Evolutionary conservation across 1,140 invertebrate species (phyloP).

Genomic region (Zaprionus ghesquierei): DNA sequence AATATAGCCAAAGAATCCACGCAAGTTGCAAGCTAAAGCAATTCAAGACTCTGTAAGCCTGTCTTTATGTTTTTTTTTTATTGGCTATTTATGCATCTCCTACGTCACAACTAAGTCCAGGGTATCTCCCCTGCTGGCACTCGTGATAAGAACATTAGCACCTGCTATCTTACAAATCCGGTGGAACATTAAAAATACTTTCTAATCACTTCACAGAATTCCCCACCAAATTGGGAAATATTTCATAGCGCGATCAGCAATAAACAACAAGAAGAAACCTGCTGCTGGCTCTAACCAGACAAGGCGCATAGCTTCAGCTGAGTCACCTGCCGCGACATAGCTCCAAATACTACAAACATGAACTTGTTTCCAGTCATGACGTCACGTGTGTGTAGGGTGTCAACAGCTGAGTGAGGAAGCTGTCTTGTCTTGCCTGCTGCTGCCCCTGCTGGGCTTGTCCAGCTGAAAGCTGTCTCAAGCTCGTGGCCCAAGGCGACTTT

Average conservation of each 20-base stretch:
- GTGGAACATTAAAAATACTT: neutral
- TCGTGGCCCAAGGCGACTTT: slow-evolving; percentile 2
- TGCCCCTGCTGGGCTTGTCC: neutral
- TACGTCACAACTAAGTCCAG: neutral
- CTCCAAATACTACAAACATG: slow-evolving; percentile 8
- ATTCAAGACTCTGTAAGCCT: neutral
- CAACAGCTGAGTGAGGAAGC: slow-evolving; percentile 1
- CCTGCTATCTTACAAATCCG: neutral
- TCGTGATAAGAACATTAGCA: neutral
- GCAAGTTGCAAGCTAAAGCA: neutral
- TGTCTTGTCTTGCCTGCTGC: neutral
- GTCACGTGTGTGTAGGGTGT: slow-evolving; percentile 20
- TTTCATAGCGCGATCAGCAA: neutral
- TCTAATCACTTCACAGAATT: slow-evolving; percentile 11
- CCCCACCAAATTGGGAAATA: slow-evolving; percentile 28
- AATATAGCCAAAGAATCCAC: neutral
- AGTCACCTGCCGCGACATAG: slow-evolving; percentile 30
- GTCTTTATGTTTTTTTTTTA: neutral
- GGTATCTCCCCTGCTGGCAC: neutral
- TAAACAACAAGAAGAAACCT: slow-evolving; percentile 18
- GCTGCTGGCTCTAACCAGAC: slow-evolving; percentile 1
- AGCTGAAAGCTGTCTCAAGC: slow-evolving; percentile 5
- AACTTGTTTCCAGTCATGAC: slow-evolving; percentile 34
- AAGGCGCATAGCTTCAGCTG: neutral
- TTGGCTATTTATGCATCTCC: neutral